Conservation (phyloP, 2,888 invertebrate species). For the Volucella bombylans region DNA sequence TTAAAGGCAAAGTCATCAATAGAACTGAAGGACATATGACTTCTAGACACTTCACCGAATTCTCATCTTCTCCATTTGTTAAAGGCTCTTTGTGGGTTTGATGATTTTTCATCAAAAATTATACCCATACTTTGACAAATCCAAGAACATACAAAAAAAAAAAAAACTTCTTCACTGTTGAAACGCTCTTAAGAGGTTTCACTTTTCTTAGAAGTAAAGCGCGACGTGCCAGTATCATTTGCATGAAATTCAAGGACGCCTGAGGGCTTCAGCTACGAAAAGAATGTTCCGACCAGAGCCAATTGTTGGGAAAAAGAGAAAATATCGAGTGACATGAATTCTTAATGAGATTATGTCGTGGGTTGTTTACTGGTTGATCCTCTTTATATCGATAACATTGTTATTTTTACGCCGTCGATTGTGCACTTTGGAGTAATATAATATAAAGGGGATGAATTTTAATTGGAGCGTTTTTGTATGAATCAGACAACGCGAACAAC, state of each 20-base stretch:
- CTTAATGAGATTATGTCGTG: constrained; percentile 37
- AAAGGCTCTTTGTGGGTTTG: too few species aligned
- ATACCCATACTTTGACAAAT: too few species aligned
- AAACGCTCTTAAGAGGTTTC: not conserved
- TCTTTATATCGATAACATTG: constrained; percentile 26
- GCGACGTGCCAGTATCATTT: not conserved
- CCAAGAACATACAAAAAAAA: too few species aligned
- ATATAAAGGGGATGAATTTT: constrained; percentile 13
- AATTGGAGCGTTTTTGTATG: constrained; percentile 5
- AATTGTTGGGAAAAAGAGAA: not conserved
- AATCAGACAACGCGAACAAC: not conserved
- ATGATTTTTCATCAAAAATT: too few species aligned
- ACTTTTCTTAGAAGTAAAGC: not conserved
- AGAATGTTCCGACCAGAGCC: not conserved
- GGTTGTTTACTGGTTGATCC: constrained; percentile 31
- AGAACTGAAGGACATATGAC: too few species aligned
- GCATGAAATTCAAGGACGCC: constrained; percentile 15
- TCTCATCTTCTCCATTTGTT: too few species aligned
- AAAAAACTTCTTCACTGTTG: too few species aligned
- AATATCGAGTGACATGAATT: constrained; percentile 32
- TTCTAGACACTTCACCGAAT: too few species aligned
- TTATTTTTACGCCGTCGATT: constrained; percentile 35
- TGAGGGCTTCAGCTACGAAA: not conserved
- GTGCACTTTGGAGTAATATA: constrained; percentile 1
- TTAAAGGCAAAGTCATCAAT: too few species aligned